Evolutionary conservation across 2,888 invertebrate species (phyloP).

Genomic region (Dryobotodes eremita): DNA sequence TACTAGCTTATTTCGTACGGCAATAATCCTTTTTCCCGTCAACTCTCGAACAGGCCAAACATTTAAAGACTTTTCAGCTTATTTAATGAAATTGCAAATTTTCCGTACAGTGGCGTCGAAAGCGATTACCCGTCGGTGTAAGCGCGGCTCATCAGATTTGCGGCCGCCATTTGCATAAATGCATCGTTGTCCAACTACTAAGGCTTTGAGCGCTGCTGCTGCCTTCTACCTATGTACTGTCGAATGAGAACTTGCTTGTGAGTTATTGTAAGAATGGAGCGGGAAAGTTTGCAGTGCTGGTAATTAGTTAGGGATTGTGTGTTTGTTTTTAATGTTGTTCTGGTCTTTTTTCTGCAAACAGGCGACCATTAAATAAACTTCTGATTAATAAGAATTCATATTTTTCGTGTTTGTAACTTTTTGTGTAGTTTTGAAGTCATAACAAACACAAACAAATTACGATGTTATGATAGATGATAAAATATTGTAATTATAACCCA

Average conservation of each 20-base stretch:
- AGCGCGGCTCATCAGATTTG: conserved; percentile 65
- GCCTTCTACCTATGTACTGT: conserved; percentile 13
- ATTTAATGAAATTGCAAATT: conserved; percentile 65
- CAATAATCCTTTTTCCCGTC: conserved; percentile 36
- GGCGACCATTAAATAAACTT: neutral
- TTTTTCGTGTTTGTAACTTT: neutral
- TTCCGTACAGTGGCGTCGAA: conserved; percentile 53
- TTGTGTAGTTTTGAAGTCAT: too few species aligned
- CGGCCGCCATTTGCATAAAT: conserved; percentile 63
- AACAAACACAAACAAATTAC: too few species aligned
- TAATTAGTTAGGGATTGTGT: neutral
- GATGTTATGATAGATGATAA: neutral
- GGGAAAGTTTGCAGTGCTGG: neutral
- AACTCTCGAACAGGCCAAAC: conserved; percentile 49
- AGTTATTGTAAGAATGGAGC: conserved; percentile 14
- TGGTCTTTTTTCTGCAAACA: neutral
- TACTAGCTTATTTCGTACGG: conserved; percentile 29
- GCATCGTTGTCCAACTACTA: conserved; percentile 48
- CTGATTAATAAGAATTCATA: neutral
- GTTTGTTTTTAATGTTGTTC: neutral
- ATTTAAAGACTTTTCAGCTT: conserved; percentile 63
- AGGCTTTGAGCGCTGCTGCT: conserved; percentile 13
- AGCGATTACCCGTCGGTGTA: conserved; percentile 61
- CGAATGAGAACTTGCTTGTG: conserved; percentile 2
- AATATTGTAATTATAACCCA: neutral